phyloP scores from a whole-genome alignment of 2,113 vertebrate genomes.

The Callionymus lyra region DNA sequence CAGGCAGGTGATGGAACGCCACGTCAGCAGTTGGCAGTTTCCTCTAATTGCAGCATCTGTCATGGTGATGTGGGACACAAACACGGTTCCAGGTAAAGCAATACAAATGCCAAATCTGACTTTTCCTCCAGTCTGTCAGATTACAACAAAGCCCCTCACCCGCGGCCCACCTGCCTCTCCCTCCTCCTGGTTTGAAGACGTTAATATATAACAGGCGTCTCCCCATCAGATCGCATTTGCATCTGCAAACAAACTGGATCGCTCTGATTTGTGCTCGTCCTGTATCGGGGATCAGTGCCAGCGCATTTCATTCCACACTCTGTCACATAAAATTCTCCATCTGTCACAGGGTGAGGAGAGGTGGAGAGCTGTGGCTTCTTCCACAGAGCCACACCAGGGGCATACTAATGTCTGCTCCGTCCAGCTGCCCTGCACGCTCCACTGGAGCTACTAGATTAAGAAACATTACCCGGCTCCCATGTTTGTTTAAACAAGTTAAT shows the following conservation, averaged over 20 bases:
- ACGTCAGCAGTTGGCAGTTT: conserved; percentile 43
- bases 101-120: conserved; percentile 42
- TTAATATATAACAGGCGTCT: not conserved
- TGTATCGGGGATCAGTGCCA: conserved; percentile 12
- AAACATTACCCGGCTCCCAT: conserved; percentile 41
- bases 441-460: conserved; percentile 39
- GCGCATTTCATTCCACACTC: conserved; percentile 29
- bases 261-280: conserved; percentile 8
- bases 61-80: conserved; percentile 11
- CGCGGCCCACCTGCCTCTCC: conserved; percentile 10
- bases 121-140: conserved; percentile 38
- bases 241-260: conserved; percentile 13
- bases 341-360: conserved; percentile 23
- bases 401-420: conserved; percentile 49
- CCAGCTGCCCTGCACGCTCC: conserved; percentile 40
- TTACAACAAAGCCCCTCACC: conserved; percentile 11
- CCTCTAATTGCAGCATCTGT: conserved; percentile 51
- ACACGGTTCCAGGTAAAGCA: conserved; percentile 30
- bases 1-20: conserved; percentile 18
- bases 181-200: conserved; percentile 8
- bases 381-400: conserved; percentile 32
- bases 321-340: conserved; percentile 45
- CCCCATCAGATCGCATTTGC: conserved; percentile 16
- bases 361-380: conserved; percentile 25
- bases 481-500: conserved; percentile 19